Evolutionary conservation across 1,140 invertebrate species (phyloP).

Genomic region (Saxidomus purpurata): DNA sequence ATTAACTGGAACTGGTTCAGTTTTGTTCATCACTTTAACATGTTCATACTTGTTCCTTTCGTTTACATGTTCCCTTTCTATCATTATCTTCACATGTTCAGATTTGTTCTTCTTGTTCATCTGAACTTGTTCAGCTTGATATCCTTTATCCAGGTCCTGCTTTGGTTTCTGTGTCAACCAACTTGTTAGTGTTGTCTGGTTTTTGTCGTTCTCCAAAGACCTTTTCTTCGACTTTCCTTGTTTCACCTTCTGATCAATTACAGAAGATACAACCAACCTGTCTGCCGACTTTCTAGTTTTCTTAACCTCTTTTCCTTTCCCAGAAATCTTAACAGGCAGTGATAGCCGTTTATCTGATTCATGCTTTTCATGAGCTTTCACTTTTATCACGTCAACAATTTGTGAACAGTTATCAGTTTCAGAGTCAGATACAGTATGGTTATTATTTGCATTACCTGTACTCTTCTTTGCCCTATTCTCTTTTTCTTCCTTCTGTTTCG

Average conservation of each 20-base stretch:
- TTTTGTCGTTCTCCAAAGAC: conserved; percentile 19
- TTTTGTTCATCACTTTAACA: not conserved
- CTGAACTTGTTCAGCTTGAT: too few species aligned
- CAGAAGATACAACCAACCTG: not conserved
- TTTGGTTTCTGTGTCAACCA: conserved; percentile 20
- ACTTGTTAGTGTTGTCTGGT: conserved; percentile 1
- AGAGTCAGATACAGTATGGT: not conserved
- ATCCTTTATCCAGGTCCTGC: not conserved
- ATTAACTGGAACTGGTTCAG: not conserved
- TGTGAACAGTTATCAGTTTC: too few species aligned
- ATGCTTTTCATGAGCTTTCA: not conserved
- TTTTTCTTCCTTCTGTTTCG: not conserved
- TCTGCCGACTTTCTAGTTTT: not conserved
- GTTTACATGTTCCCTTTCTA: too few species aligned
- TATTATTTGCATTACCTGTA: too few species aligned
- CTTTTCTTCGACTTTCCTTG: not conserved
- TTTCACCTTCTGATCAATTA: not conserved
- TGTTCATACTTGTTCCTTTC: not conserved
- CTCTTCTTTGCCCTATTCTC: not conserved
- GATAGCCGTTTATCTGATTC: not conserved
- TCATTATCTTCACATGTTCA: too few species aligned
- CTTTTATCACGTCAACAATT: not conserved
- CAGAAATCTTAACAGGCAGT: not conserved
- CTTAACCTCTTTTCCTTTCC: not conserved
- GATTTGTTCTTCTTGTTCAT: too few species aligned